Percentiles rank a stretch among this genome's conserved stretches.
Evolutionary conservation across 2,113 vertebrate species (phyloP).

Genomic region (Hypocryptadius cinnamomeus): DNA sequence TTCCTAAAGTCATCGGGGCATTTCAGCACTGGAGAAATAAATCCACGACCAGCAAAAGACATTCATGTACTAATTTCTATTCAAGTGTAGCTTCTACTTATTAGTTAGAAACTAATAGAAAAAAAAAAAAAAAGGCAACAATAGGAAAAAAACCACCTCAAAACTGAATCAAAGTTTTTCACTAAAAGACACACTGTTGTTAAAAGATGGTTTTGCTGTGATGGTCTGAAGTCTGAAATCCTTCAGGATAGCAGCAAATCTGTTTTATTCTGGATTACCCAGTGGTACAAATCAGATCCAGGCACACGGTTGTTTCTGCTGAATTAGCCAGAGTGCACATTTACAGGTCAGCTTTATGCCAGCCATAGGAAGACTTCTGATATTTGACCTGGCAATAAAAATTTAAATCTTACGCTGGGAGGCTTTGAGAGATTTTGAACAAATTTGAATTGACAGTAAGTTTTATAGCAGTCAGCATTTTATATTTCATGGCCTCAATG

Average conservation of each 20-base stretch:
- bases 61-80: background rate
- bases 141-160: fast-evolving
- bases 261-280: background rate
- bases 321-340: slow-evolving; percentile 12
- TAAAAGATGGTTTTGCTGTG: background rate
- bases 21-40: background rate
- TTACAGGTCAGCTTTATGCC: slow-evolving; percentile 5
- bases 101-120: background rate
- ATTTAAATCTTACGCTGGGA: background rate
- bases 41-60: background rate
- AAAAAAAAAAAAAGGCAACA: background rate
- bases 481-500: background rate
- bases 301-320: background rate
- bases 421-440: slow-evolving; percentile 17
- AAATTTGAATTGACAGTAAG: slow-evolving; percentile 46
- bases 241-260: background rate
- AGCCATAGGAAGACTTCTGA: background rate
- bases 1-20: background rate
- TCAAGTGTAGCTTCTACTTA: background rate
- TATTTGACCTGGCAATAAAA: slow-evolving; percentile 41
- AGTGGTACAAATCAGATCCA: background rate
- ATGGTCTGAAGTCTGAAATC: background rate
- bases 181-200: background rate
- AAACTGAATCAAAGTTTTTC: background rate
- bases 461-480: slow-evolving; percentile 34